Base-by-base conservation (phyloP, 92 coral and sea anemone species). In the Galaxea fascicularis region DNA sequence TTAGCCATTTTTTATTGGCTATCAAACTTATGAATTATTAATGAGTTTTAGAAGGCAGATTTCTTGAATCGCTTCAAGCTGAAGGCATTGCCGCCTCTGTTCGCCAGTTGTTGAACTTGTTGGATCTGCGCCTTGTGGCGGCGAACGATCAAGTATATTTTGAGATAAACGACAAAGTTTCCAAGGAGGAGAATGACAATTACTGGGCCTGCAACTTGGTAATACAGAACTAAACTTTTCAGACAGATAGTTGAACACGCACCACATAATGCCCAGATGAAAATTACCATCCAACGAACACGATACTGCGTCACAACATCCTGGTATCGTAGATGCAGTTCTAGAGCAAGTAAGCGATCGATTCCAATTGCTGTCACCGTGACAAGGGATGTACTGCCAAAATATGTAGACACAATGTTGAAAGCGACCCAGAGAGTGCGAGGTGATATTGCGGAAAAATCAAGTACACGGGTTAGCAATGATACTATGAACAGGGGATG, bases 71-170 rank as follows among this genome's bases (percentile, higher is more conserved):
- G 17, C 11, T 69, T 30, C 47, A 18, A 17, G 74, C 53, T 16
- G 47, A 69, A 35, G 17, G 7, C 35, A n/a, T 69, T 69, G 5
- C n/a, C n/a, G n/a, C 53, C 53, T 15, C 20, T 31, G 13, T 69
- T 63, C 25, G 10, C 13, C 25, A 11, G 35, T 63, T 63, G 68
- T 25, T 63, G 68, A 49, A 9, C 12, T 26, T 69, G 74, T 7
- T 69, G 74, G 20, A 35, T 69, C 51, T 35, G 74, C 26, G 8
- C 24, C 35, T 69, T 47, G 53, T 69, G 74, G 22, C 74, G 74
- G 24, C 74, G 74, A 17, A 30, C 74, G 20, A 69, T 22, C 0
- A 17, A 2, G 27, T 69, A 68, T 24, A 68, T 68, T 68, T 25
- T 68, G 4, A 68, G 31, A 41, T 68, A 68, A 41, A 68, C 47